A percentile compares a stretch with the other conserved stretches of the same genome.
Conservation (phyloP, 2,888 invertebrate species). For the Ceriagrion tenellum region DNA sequence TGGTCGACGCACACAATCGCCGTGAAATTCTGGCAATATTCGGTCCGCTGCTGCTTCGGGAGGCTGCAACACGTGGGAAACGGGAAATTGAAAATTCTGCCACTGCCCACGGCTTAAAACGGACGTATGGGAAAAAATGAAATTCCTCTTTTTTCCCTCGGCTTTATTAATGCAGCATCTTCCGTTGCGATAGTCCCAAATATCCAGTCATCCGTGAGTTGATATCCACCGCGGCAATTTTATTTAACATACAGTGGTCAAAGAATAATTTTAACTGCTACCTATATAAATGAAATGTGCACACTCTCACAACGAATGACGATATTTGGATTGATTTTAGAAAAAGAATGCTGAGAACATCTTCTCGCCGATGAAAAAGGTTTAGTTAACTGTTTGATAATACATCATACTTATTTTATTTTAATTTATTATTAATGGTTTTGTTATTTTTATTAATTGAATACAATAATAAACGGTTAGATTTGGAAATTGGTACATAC, state of each 20-base stretch:
- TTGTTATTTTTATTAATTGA: too few species aligned
- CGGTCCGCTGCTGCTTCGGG: neutral
- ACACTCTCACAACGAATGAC: neutral
- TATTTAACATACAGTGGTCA: neutral
- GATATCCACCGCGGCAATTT: neutral
- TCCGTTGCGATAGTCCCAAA: neutral
- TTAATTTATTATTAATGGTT: too few species aligned
- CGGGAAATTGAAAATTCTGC: conserved; percentile 57
- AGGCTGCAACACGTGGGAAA: conserved; percentile 46
- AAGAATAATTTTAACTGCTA: neutral
- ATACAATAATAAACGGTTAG: too few species aligned
- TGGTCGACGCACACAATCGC: conserved; percentile 28
- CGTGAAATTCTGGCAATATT: conserved; percentile 58
- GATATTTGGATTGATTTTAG: neutral
- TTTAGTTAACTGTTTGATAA: too few species aligned
- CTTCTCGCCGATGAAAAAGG: too few species aligned
- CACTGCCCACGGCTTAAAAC: conserved; percentile 23
- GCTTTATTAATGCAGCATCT: conserved; percentile 25
- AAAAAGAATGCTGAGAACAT: too few species aligned
- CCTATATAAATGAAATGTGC: neutral
- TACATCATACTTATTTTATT: neutral
- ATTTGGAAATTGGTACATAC: too few species aligned
- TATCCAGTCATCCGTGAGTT: conserved; percentile 10
- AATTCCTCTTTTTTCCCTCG: neutral
- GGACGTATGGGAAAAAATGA: neutral